Conservation (phyloP, 1,140 invertebrate genomes). For the Drosophila nasuta region DNA sequence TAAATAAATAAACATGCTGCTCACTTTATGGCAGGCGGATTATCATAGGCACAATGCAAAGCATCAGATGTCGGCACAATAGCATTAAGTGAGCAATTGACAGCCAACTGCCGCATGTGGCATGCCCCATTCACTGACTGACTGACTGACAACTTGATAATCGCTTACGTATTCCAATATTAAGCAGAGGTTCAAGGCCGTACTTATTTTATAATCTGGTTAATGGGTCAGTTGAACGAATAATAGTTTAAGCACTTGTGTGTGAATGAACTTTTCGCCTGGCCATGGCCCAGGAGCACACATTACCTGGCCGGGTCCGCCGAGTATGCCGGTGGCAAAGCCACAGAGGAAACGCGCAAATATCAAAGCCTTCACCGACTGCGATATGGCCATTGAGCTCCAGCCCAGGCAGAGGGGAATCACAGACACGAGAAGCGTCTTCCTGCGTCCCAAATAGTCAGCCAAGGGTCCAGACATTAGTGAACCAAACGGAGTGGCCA, state of each 20-base stretch:
- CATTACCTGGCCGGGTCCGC: conserved; percentile 88
- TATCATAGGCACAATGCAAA: conserved; percentile 58
- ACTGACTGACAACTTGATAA: conserved; percentile 19
- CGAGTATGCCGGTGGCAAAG: conserved; percentile 89
- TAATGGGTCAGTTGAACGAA: conserved; percentile 68
- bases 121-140: conserved; percentile 13
- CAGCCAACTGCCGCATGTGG: conserved; percentile 21
- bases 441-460: conserved; percentile 87
- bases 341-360: conserved; percentile 89
- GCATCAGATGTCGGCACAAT: conserved; percentile 52
- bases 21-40: conserved; percentile 50
- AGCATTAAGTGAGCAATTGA: conserved; percentile 72
- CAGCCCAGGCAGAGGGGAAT: conserved; percentile 88
- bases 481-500: conserved; percentile 88
- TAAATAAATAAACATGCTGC: conserved; percentile 48
- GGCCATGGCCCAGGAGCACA: background rate
- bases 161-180: conserved; percentile 11
- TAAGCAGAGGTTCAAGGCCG: conserved; percentile 10
- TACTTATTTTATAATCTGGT: conserved; percentile 39
- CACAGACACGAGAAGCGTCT: conserved; percentile 86
- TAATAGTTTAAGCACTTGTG: background rate
- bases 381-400: conserved; percentile 87
- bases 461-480: conserved; percentile 88
- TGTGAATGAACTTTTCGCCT: conserved; percentile 41
- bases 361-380: conserved; percentile 87